phyloP scores from a whole-genome alignment of 2,797 vertebrate species.

The Chelmon rostratus region DNA sequence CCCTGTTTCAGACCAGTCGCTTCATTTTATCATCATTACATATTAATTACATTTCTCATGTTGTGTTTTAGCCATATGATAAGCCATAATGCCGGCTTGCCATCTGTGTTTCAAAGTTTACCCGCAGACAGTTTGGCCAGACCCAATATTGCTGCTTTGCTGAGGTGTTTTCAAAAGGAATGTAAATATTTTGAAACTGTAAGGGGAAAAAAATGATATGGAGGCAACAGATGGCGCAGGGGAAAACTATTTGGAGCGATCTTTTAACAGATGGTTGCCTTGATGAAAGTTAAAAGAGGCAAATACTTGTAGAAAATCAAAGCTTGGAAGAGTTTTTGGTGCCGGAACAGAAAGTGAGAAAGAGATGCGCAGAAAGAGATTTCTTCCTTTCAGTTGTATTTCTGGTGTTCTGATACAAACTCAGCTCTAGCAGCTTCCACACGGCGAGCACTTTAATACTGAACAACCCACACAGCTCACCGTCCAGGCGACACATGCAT shows the following conservation, averaged over 20 bases:
- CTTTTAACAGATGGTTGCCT: conserved; percentile 62
- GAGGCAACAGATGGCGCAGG: conserved; percentile 50
- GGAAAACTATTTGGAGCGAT: conserved; percentile 44
- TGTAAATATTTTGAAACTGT: conserved; percentile 19
- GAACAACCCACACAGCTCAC: background rate
- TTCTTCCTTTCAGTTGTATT: conserved; percentile 11
- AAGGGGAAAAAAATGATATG: conserved; percentile 6
- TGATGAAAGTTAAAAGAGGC: conserved; percentile 61
- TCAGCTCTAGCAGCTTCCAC: conserved; percentile 12
- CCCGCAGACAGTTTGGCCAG: background rate
- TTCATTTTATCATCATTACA: background rate
- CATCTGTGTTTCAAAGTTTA: background rate
- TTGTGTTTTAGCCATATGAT: background rate
- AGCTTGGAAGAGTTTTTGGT: conserved; percentile 21
- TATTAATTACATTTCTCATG: background rate
- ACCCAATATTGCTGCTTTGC: background rate
- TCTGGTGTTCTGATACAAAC: conserved; percentile 13
- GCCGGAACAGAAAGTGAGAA: conserved; percentile 31
- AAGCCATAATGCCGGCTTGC: background rate
- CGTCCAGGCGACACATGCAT: background rate
- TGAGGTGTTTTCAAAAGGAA: conserved; percentile 16
- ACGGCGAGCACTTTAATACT: conserved; percentile 22
- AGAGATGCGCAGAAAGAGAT: background rate
- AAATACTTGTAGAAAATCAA: conserved; percentile 50
- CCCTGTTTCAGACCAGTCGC: background rate